phyloP scores from a whole-genome alignment of 2,797 vertebrate species.

The Cirrhinus molitorella region DNA sequence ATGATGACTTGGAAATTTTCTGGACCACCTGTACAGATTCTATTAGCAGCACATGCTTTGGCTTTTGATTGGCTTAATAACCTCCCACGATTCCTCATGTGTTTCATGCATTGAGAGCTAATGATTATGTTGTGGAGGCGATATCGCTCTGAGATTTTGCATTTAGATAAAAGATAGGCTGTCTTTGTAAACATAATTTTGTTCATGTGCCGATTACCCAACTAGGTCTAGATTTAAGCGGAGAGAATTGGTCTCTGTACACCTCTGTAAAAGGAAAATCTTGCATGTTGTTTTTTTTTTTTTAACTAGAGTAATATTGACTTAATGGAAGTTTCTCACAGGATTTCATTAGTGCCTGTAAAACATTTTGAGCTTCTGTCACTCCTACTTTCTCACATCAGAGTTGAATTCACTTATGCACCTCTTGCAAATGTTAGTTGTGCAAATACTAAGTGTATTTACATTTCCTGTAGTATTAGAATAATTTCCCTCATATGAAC shows the following conservation, averaged over 20 bases:
- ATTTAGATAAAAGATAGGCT: not conserved
- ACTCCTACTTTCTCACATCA: constrained; percentile 24
- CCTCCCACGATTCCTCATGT: constrained; percentile 15
- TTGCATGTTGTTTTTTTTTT: constrained; percentile 28
- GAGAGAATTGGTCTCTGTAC: constrained; percentile 11
- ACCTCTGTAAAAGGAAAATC: constrained; percentile 22
- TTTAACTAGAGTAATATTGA: constrained; percentile 21
- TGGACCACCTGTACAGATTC: constrained; percentile 43
- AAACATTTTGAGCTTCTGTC: constrained; percentile 34
- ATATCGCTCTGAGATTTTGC: constrained; percentile 8
- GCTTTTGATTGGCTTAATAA: constrained; percentile 24
- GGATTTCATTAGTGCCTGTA: constrained; percentile 43
- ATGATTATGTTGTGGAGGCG: constrained; percentile 17
- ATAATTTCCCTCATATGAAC: constrained; percentile 15
- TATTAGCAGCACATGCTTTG: constrained; percentile 21
- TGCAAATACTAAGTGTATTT: constrained; percentile 32
- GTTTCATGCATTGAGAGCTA: constrained; percentile 18
- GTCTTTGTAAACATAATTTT: not conserved
- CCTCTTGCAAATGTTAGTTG: constrained; percentile 4
- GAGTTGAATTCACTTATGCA: not conserved
- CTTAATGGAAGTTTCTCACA: constrained; percentile 28
- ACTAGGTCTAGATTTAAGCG: not conserved
- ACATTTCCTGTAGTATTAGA: not conserved
- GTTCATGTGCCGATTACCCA: not conserved
- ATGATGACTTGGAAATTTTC: constrained; percentile 1